A percentile compares a stretch with the other conserved stretches of the same genome.
These are phyloP conservation scores for Urocitellus parryii DNA, from an alignment of 2,113 vertebrate genomes.

Conservation along the genomic window DNA sequence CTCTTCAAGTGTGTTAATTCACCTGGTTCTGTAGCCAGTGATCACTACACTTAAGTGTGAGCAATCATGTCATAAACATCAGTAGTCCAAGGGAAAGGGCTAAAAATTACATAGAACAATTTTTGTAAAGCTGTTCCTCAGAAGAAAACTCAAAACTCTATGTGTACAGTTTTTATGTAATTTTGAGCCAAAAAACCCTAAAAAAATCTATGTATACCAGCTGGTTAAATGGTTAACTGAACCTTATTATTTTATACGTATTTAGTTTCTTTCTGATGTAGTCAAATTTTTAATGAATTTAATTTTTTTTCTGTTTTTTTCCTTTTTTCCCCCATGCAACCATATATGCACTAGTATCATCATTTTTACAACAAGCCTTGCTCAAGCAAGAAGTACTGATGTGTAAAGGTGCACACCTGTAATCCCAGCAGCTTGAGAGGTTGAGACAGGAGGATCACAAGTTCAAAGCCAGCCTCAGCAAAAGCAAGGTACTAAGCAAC, in stretches of 20 bases:
- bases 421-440: no score
- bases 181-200: neutral
- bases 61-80: neutral
- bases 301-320: neutral
- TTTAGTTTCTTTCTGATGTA: neutral
- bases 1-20: neutral
- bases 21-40: neutral
- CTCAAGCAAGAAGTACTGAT: neutral
- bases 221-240: neutral
- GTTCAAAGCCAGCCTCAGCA: no score
- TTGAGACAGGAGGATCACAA: no score
- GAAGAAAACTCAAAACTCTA: neutral
- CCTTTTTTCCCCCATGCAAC: neutral
- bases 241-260: neutral
- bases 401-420: neutral
- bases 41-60: neutral
- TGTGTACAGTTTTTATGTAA: neutral
- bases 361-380: neutral
- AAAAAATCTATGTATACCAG: neutral
- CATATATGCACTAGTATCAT: neutral
- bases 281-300: constrained; percentile 20
- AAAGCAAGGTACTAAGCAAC: no score
- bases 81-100: neutral
- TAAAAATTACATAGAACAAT: neutral
- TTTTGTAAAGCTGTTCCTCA: neutral